A percentile compares a stretch with the other conserved stretches of the same genome.
Evolutionary conservation across 2,797 vertebrate species (phyloP).

Genomic region (Apogon hyalosoma): DNA sequence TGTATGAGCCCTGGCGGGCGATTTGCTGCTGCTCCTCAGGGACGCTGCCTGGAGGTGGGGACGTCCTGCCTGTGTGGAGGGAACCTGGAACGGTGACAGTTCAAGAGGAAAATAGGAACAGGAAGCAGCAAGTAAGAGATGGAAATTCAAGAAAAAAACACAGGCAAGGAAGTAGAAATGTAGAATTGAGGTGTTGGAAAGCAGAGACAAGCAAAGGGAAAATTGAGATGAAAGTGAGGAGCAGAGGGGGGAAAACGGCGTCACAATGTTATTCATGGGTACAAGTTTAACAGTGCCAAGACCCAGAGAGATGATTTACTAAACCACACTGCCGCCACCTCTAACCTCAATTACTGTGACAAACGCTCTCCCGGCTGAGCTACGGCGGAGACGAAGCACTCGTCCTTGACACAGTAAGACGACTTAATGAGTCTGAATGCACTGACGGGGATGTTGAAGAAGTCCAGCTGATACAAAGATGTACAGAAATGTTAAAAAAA

Average conservation of each 20-base stretch:
- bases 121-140: neutral
- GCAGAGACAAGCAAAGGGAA: neutral
- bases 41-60: slow-evolving; percentile 91
- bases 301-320: slow-evolving; percentile 62
- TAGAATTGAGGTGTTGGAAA: neutral
- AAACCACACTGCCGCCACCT: slow-evolving; percentile 59
- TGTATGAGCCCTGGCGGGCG: slow-evolving; percentile 93
- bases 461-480: slow-evolving; percentile 4
- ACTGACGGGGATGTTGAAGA: slow-evolving; percentile 31
- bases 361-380: slow-evolving; percentile 57
- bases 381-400: slow-evolving; percentile 36
- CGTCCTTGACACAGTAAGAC: slow-evolving; percentile 62
- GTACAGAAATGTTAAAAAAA: neutral
- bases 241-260: slow-evolving; percentile 35
- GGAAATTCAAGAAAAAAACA: neutral
- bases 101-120: neutral
- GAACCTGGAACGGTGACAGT: slow-evolving; percentile 82
- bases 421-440: slow-evolving; percentile 38
- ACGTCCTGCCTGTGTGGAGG: slow-evolving; percentile 91
- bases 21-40: slow-evolving; percentile 96
- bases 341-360: slow-evolving; percentile 75
- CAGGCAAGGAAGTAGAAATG: neutral
- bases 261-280: slow-evolving; percentile 54
- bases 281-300: slow-evolving; percentile 57
- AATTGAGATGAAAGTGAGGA: slow-evolving; percentile 29